A percentile compares a stretch with the other conserved stretches of the same genome.
Evolutionary conservation across 2,113 vertebrate genomes (phyloP).

Genomic region (Nasalis larvatus): DNA sequence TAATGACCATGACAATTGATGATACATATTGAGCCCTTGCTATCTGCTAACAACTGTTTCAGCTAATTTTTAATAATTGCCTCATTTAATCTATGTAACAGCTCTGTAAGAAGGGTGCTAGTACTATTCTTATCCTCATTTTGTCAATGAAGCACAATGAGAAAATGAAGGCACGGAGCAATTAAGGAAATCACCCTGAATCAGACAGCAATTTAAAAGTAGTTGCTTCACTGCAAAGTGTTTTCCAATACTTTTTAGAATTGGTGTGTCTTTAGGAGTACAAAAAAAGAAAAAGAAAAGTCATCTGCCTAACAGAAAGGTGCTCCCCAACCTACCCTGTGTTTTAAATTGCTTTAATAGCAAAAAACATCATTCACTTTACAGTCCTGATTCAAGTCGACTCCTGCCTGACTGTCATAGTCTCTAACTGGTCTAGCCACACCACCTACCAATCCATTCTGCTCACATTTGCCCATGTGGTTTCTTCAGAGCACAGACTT

Average conservation of each 20-base stretch:
- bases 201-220: neutral
- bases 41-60: neutral
- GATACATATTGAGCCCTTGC: neutral
- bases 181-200: neutral
- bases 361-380: neutral
- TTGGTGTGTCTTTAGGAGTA: neutral
- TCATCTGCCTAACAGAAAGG: neutral
- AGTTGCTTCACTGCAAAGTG: neutral
- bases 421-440: neutral
- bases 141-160: neutral
- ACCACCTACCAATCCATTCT: neutral
- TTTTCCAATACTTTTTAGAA: neutral
- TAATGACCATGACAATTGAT: neutral
- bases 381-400: neutral
- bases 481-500: neutral
- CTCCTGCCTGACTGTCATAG: neutral
- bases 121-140: neutral
- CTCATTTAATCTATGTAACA: constrained; percentile 12
- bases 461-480: rapidly evolving
- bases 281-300: neutral
- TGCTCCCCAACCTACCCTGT: no score
- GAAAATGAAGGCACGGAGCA: neutral
- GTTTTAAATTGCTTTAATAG: neutral
- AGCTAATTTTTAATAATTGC: neutral
- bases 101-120: neutral